Conservation (phyloP, 2,888 invertebrate genomes). For the Troglohyphantes excavatus region DNA sequence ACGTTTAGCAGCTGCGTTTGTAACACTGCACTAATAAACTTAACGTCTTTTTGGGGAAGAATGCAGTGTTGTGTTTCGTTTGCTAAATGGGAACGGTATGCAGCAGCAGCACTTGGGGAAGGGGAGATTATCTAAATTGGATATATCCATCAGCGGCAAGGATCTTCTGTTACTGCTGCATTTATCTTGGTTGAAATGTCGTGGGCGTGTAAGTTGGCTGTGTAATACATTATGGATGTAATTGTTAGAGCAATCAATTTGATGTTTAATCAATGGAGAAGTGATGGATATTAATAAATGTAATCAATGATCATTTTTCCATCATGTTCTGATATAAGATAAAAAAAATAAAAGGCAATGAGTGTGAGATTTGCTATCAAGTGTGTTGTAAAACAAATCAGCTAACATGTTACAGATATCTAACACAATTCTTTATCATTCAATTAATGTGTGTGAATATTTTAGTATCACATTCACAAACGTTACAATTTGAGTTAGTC, state of each 20-base stretch:
- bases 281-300: too few species aligned
- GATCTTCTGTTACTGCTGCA: constrained; percentile 20
- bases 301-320: too few species aligned
- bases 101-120: background rate
- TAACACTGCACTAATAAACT: constrained; percentile 47
- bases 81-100: constrained; percentile 33
- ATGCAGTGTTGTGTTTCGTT: constrained; percentile 27
- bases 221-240: background rate
- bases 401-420: too few species aligned
- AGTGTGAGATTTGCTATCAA: too few species aligned
- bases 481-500: too few species aligned
- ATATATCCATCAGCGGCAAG: background rate
- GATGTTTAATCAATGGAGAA: background rate
- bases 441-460: too few species aligned
- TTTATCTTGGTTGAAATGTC: constrained; percentile 6
- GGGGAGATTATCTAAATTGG: constrained; percentile 21
- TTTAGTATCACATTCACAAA: too few species aligned
- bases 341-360: too few species aligned
- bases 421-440: too few species aligned
- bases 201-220: background rate
- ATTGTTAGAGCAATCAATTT: background rate
- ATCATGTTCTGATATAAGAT: background rate
- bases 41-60: constrained; percentile 10
- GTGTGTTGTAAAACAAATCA: too few species aligned
- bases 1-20: constrained; percentile 56